Base-by-base conservation (phyloP, 1,140 invertebrate genomes). In the Oscheius sp. region DNA sequence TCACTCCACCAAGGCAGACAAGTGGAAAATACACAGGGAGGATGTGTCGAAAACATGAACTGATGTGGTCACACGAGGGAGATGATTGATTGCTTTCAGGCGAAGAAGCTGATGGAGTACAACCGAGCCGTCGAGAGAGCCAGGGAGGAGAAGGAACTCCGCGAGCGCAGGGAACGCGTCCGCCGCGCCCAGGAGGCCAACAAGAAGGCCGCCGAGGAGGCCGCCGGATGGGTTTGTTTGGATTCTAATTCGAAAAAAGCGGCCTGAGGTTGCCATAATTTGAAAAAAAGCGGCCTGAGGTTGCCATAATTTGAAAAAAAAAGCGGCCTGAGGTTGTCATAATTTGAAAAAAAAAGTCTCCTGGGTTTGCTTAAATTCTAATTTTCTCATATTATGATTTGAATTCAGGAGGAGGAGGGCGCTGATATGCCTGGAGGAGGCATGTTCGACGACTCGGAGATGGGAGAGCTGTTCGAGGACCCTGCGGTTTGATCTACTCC, bases 51-150 rank as follows among this genome's bases (percentile, higher is more conserved):
- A n/a, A n/a, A n/a, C n/a, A n/a, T n/a, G n/a, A n/a, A n/a, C n/a
- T n/a, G 61, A 63, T 3, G 20, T 10, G 1, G 23, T 28, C 35
- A 36, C n/a, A n/a, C n/a, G n/a, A n/a, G n/a, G n/a, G n/a, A n/a
- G n/a, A n/a, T n/a, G n/a, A 45, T 45, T 0, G 23, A 45, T 45
- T 18, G 42, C 35, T 62, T 77, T 18, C 64, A 86, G 85, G 85
- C 85, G 28, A 82, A 85, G 68, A 86, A 85, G 72, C 82, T 86
- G n/a, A 81, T 84, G 74, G 85, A 86, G 67, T 85, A 86, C 75
- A 85, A 82, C 29, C 78, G 84, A 15, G 85, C 84, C 59, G 82
- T 85, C 72, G 82, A 85, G 58, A 76, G 85, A 28, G 82, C 81
- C 68, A 71, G 76, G 18, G 84, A 85, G 52, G 84, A 85, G 65